phyloP scores from a whole-genome alignment of 2,888 invertebrate genomes.

The Cistogaster globosa region DNA sequence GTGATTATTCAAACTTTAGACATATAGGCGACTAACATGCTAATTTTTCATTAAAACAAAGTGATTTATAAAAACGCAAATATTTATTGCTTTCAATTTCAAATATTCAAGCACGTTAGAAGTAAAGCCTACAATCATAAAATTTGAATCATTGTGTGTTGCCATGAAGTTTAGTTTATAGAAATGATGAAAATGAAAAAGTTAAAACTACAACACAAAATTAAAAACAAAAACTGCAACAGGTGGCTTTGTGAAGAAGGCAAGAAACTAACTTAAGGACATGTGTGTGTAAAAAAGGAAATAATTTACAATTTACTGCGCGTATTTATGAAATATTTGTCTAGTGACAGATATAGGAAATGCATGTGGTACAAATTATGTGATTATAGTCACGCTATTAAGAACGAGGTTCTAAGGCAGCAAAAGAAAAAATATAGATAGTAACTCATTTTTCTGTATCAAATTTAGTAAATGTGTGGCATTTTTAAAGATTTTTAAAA shows the following conservation, averaged over 20 bases:
- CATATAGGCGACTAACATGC: constrained; percentile 31
- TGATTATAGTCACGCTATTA: too few species aligned
- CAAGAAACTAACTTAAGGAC: constrained; percentile 32
- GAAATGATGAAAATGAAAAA: constrained; percentile 36
- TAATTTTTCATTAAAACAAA: constrained; percentile 59
- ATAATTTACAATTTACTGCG: background rate
- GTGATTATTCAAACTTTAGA: constrained; percentile 20
- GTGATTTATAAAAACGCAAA: constrained; percentile 48
- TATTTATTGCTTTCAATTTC: constrained; percentile 27
- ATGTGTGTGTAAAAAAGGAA: constrained; percentile 10
- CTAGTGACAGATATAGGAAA: too few species aligned
- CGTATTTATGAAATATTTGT: too few species aligned
- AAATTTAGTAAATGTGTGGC: too few species aligned
- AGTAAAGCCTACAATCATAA: constrained; percentile 25
- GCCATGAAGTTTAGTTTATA: too few species aligned
- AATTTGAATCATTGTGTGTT: background rate
- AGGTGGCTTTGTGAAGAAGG: constrained; percentile 79
- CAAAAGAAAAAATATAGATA: too few species aligned
- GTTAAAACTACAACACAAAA: background rate
- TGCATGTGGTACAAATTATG: too few species aligned
- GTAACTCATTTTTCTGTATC: too few species aligned
- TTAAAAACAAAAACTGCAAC: constrained; percentile 72
- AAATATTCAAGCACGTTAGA: constrained; percentile 14
- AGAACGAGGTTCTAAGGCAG: too few species aligned
- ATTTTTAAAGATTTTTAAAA: too few species aligned